Conservation (phyloP, 1,140 invertebrate species). For the Liolophura sinensis region DNA sequence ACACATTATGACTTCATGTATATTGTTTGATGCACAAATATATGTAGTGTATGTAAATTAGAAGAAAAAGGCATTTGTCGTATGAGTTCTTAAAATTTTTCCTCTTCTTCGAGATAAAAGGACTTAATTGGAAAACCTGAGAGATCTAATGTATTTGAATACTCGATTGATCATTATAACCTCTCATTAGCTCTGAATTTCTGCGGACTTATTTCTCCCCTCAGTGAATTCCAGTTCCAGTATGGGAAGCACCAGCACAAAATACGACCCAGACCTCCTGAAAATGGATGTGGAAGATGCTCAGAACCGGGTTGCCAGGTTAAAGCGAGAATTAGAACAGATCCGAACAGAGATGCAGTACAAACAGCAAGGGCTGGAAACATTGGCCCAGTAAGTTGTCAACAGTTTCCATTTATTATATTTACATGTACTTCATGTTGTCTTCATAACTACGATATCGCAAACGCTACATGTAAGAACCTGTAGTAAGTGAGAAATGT, state of each 20-base stretch:
- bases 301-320: conserved; percentile 81
- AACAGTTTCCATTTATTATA: not conserved
- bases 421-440: conserved; percentile 1
- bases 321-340: conserved; percentile 89
- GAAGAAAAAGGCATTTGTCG: not conserved
- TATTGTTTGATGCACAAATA: too few species aligned
- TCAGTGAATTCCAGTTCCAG: conserved; percentile 90
- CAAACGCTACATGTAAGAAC: too few species aligned
- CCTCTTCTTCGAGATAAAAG: too few species aligned
- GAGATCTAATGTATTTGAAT: not conserved
- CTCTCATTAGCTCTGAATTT: not conserved
- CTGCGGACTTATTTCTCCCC: conserved; percentile 33
- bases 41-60: not conserved
- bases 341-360: conserved; percentile 89
- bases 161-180: too few species aligned
- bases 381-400: conserved; percentile 77
- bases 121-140: too few species aligned
- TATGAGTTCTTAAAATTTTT: too few species aligned
- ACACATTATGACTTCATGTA: too few species aligned
- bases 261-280: conserved; percentile 91
- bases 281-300: conserved; percentile 90
- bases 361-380: conserved; percentile 90
- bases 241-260: conserved; percentile 74
- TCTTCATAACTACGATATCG: not conserved
- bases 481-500: too few species aligned